Conservation (phyloP, 1,140 invertebrate genomes). For the Chironomus striatipennis region DNA sequence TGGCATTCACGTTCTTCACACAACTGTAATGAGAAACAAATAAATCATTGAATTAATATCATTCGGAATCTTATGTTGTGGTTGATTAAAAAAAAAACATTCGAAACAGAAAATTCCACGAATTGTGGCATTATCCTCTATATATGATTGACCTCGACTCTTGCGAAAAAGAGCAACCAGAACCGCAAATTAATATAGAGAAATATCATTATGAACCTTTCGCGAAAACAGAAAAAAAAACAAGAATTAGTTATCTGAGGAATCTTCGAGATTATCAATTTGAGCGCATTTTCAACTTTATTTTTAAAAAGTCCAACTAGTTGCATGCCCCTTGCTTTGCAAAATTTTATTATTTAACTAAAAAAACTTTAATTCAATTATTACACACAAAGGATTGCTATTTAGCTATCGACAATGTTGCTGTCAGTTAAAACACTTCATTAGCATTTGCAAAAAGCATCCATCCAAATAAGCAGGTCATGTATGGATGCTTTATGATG, state of each 20-base stretch:
- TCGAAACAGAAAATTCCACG: background rate
- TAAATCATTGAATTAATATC: background rate
- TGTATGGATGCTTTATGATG: background rate
- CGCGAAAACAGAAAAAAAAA: too few species aligned
- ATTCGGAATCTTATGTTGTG: background rate
- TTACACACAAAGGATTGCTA: too few species aligned
- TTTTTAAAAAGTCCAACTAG: too few species aligned
- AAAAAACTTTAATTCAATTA: too few species aligned
- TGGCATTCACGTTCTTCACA: conserved; percentile 86
- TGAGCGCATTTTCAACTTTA: background rate
- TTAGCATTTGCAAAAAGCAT: too few species aligned
- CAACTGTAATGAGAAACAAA: conserved; percentile 56
- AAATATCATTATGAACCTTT: background rate
- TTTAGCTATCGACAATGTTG: too few species aligned
- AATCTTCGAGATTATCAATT: background rate
- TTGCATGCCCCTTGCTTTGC: too few species aligned
- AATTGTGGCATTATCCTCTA: background rate
- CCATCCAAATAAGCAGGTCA: background rate
- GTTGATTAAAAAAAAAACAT: background rate
- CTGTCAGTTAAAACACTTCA: too few species aligned
- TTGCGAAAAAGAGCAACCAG: background rate
- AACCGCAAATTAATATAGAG: conserved; percentile 13
- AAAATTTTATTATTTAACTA: too few species aligned
- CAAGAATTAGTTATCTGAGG: background rate
- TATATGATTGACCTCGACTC: background rate